Conservation (phyloP, 2,797 vertebrate genomes). For the Notoglanidium macrostoma region DNA sequence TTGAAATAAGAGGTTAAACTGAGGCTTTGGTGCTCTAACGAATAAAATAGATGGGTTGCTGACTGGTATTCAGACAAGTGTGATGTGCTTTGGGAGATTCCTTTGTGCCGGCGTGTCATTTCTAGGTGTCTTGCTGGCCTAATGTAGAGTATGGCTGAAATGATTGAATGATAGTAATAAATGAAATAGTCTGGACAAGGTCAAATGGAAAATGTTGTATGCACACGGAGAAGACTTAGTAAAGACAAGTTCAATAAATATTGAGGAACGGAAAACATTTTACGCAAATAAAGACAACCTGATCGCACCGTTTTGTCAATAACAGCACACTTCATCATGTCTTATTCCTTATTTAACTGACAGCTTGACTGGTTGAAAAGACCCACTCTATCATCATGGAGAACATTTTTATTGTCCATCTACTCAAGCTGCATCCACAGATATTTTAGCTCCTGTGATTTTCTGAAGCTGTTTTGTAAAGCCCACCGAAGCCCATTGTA, state of each 20-base stretch:
- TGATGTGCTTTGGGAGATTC: background rate
- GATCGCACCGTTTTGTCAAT: background rate
- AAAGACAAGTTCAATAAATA: background rate
- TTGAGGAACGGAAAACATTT: background rate
- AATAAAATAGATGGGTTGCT: conserved; percentile 19
- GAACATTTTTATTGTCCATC: background rate
- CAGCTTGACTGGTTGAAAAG: background rate
- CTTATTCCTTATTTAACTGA: background rate
- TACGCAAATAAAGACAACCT: background rate
- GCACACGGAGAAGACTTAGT: background rate
- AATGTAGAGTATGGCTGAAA: background rate
- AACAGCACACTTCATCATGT: background rate
- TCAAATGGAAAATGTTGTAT: background rate
- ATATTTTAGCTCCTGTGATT: too few species aligned
- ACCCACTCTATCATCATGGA: background rate
- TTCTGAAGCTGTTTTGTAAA: too few species aligned
- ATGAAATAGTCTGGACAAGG: background rate
- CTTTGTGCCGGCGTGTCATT: background rate
- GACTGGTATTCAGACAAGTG: background rate
- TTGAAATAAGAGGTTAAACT: conserved; percentile 25
- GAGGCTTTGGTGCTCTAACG: conserved; percentile 4
- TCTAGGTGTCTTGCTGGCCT: background rate
- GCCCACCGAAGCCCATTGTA: background rate
- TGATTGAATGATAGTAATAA: background rate
- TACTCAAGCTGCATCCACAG: background rate